A percentile compares a stretch with the other conserved stretches of the same genome.
phyloP scores from a whole-genome alignment of 2,113 vertebrate species.

The Talpa occidentalis region DNA sequence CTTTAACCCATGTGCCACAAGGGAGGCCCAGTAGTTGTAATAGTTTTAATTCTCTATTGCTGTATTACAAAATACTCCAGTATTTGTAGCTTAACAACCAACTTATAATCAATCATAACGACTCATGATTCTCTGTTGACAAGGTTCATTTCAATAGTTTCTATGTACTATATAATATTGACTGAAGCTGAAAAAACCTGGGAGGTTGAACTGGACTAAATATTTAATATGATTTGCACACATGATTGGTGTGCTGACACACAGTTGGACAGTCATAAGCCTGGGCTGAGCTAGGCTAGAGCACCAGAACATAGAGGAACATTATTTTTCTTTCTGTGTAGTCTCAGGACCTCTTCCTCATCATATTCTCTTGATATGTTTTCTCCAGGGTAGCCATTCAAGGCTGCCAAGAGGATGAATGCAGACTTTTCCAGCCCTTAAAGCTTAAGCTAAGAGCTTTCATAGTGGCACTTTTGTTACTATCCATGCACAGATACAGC shows the following conservation, averaged over 20 bases:
- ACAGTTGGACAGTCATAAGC: not conserved
- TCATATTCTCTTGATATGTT: not conserved
- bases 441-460: not conserved
- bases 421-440: not conserved
- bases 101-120: not conserved
- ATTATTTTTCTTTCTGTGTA: not conserved
- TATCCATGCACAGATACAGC: not conserved
- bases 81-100: not conserved
- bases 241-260: no score
- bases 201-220: not conserved
- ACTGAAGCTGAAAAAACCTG: not conserved
- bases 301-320: fast-evolving
- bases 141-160: not conserved
- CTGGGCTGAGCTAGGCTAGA: not conserved
- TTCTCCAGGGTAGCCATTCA: not conserved
- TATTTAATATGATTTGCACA: not conserved
- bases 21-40: not conserved
- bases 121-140: not conserved
- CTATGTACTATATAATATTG: not conserved
- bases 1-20: no score
- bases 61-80: not conserved
- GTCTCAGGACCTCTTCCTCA: not conserved
- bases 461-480: not conserved
- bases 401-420: not conserved
- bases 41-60: not conserved